Base-by-base conservation (phyloP, 2,797 vertebrate species). In the Trichosurus vulpecula region DNA sequence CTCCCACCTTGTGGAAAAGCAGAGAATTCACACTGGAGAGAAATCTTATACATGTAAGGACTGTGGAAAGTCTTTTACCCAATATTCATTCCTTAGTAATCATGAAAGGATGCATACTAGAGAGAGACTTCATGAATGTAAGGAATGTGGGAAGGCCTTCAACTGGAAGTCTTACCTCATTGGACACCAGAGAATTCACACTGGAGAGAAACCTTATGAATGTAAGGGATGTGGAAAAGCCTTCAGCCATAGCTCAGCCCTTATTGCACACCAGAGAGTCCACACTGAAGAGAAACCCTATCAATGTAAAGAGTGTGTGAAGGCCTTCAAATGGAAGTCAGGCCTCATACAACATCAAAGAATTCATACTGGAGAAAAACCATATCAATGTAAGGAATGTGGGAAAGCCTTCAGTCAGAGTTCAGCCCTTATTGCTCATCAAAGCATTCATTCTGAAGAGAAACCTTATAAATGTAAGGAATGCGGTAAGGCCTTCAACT, bases 21-120 rank as follows among this genome's bases (percentile, higher is more conserved):
- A 97, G 93, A 51, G 92, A 94, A 97, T 95, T 92, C 95, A 97
- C 51, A 94, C 94, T 96, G 97, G 97, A 95, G 96, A 97, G 58
- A 97, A 96, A 93, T 97, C 96, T 57, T 97, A 93, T 53, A 91
- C 94, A 74, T 98, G 98, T 87, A 95, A 96, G 90, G 97, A 97
- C 95, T 98, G 97, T 94, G 97, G 96, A 16, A 98, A 97, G 87
- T 94, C 95, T 29, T 96, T 97, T 94, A 95, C 96, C 53, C 97
- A 96, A 91, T 97, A 97, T 94, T 92, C 96, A 95, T 97, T 97
- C 92, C 98, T 98, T 91, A 91, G 95, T 91, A 96, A 97, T 35
- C 98, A 98, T 94, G 96, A 98, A 58, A 95, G 96, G 96, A 97
- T 96, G 61, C 98, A 98, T 54, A 98, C 93, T 57, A 98, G 97